Evolutionary conservation across 1,140 invertebrate genomes (phyloP), one percentile per base, ranked within the genome.

Genomic region (Asbolus verrucosus): DNA sequence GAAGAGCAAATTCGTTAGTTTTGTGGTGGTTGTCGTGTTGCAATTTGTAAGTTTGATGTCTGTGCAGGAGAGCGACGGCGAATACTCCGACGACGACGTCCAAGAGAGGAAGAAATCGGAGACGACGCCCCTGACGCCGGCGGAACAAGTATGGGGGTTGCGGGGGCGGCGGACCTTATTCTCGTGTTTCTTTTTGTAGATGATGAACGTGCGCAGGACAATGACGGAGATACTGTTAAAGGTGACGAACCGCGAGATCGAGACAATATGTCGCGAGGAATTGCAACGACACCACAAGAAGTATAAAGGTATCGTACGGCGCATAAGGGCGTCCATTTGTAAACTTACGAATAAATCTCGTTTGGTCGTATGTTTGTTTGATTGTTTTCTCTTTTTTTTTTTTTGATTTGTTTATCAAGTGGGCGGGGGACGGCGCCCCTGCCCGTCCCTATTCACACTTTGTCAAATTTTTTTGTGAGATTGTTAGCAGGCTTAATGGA

Each of bases 181-280:
- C 68, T 66, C 19, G n/a, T 59, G 16, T 27, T 60, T 61, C 13
- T 70, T 68, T 72, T 80, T 81, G 5, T 83, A 97, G 95, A 96
- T 97, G 92, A 81, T 94, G 78, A 90, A 89, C 81, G 92, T 98
- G 14, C 87, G 94, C 72, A 86, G 91, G 63, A 90, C 91, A 69
- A 83, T 98, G 80, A 98, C 95, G 36, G 94, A 97, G 85, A 92
- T 98, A 76, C 86, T 98, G 54, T 85, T 98, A 65, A 94, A 97
- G 78, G 95, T 97, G 73, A 98, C 96, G 8, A 94, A 92, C 78
- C 89, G 92, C 81, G 93, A 96, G 87, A 95, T 98, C 79, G 81
- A 87, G 73, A 83, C 84, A 72, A 87, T 96, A 75, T 94, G 92
- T 81, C 87, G 89, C 81, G 93, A 96, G 83, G 87, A 90, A 73